Evolutionary conservation across 2,113 vertebrate species (phyloP).

Genomic region (Lepus americanus): DNA sequence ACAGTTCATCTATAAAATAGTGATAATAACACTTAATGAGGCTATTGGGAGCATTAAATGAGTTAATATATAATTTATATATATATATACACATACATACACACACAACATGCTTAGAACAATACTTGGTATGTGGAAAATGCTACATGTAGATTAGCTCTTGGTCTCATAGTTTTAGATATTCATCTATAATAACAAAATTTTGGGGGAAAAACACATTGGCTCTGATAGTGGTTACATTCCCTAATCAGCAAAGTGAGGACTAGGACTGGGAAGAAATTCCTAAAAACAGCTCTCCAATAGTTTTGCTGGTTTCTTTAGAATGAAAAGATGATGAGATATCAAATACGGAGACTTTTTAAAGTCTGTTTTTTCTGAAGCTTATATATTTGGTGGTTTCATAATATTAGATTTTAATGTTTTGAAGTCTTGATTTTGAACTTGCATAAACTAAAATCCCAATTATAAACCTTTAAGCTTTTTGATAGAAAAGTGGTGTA

Average conservation of each 20-base stretch:
- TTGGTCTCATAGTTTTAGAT: background rate
- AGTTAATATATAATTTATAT: background rate
- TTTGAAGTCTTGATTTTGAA: slow-evolving; percentile 39
- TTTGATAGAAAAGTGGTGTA: slow-evolving; percentile 2
- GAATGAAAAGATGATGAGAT: slow-evolving; percentile 46
- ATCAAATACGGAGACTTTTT: slow-evolving; percentile 6
- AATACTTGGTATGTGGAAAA: background rate
- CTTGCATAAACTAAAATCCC: slow-evolving; percentile 28
- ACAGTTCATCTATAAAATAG: background rate
- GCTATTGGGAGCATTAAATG: slow-evolving; percentile 7
- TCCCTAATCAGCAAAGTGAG: slow-evolving; percentile 14
- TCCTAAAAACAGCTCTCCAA: slow-evolving; percentile 15
- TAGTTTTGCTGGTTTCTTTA: slow-evolving; percentile 49
- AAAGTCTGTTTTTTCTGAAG: background rate
- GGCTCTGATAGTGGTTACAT: slow-evolving; percentile 10
- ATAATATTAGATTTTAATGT: slow-evolving; percentile 29
- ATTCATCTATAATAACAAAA: slow-evolving; percentile 12
- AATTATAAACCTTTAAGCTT: slow-evolving; percentile 21
- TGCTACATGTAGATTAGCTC: background rate
- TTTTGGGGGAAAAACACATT: slow-evolving; percentile 36
- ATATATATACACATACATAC: too few species aligned
- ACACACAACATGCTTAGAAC: background rate
- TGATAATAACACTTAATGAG: background rate
- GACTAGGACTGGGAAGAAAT: slow-evolving; percentile 32
- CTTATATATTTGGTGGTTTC: slow-evolving; percentile 34